Conservation (phyloP, 2,113 vertebrate genomes). For the Leucopternis melanops region DNA sequence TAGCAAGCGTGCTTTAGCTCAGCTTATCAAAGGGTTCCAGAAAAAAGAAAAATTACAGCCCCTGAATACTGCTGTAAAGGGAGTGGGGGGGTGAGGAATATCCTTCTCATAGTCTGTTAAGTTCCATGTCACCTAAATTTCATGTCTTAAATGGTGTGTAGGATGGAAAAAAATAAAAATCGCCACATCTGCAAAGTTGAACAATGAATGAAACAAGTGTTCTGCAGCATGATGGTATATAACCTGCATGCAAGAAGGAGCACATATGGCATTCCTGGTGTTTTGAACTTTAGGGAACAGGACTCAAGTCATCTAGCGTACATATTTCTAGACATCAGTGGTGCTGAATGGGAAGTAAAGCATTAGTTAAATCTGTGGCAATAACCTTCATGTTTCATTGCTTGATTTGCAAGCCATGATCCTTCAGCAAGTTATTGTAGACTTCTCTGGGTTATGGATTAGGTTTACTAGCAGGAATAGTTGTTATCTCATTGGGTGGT, state of each 20-base stretch:
- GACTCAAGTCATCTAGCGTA: not conserved
- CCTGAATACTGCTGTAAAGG: too few species aligned
- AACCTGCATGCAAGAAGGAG: not conserved
- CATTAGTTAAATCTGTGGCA: not conserved
- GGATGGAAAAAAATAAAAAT: not conserved
- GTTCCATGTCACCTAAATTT: not conserved
- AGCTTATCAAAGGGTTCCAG: not conserved
- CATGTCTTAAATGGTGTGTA: not conserved
- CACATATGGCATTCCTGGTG: not conserved
- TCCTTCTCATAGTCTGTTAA: not conserved
- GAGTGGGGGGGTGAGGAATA: fast-evolving
- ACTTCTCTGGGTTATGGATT: not conserved
- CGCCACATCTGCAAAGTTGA: not conserved
- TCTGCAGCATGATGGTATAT: not conserved
- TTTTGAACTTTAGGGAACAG: not conserved
- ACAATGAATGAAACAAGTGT: not conserved
- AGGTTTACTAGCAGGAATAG: not conserved
- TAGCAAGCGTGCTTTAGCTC: not conserved
- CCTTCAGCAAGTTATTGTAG: not conserved
- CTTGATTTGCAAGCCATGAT: not conserved
- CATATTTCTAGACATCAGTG: not conserved
- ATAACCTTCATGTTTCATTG: not conserved
- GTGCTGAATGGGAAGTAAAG: not conserved
- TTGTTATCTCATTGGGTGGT: not conserved
- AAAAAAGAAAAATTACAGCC: too few species aligned